Evolutionary conservation across 2,113 vertebrate genomes (phyloP), one percentile per base, ranked within the genome.

Genomic region (Elachura formosa): DNA sequence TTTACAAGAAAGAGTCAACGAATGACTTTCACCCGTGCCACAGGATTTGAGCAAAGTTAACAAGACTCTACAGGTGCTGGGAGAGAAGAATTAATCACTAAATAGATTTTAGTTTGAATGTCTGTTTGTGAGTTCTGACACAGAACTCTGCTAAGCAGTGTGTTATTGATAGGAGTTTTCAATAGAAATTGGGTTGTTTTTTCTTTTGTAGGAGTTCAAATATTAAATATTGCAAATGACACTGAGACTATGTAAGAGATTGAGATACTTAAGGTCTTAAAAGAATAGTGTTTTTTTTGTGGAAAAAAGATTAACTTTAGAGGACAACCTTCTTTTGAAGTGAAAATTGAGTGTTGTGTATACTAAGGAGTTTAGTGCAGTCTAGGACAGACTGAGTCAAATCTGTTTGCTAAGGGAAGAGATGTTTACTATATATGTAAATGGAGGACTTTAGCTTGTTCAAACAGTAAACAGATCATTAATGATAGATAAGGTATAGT

Each of bases 381-480:
- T 81, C 46, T 84, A 75, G 87, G 93, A 73, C 87, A 95, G 54
- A 61, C 41, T 56, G 33, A 89, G 71, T 51, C 89, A 89, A 89
- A 77, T 66, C 87, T 95, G 59, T 56, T 94, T 97, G 75, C 56
- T 31, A 71, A 80, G 38, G 24, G 55, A 33, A 87, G 92, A 87
- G 48, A 16, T 94, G 63, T 92, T 93, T 84, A 51, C 72, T 87
- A 12, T 49, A 51, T 71, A 90, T 90, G 94, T 91, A 94, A 93
- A 92, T 92, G 26, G 54, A 73, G 49, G 87, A 85, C 62, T 97
- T 95, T 73, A 95, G 58, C 62, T 94, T 91, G 77, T 91, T 95
- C 91, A 95, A 95, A 91, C 45, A 95, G 46, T 85, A 93, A 85
- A 77, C 67, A 94, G 29, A 82, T 93, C 89, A 94, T 95, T 83